phyloP scores from a whole-genome alignment of 2,797 vertebrate genomes.

The Poecilia velifera region DNA sequence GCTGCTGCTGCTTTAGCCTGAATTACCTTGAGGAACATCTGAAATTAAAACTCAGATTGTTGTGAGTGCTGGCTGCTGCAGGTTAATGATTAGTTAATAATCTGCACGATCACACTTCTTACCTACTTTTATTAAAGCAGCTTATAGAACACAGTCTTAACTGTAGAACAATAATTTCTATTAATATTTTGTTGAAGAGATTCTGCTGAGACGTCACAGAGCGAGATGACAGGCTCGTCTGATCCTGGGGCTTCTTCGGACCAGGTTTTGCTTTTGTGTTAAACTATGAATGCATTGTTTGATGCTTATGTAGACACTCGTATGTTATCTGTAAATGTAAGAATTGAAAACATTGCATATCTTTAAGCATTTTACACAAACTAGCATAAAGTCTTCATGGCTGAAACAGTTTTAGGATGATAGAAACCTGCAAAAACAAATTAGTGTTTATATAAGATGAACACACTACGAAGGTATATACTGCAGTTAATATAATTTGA shows the following conservation, averaged over 20 bases:
- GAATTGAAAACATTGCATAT: too few relatives aligned
- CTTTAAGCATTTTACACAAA: too few relatives aligned
- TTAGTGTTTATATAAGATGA: too few relatives aligned
- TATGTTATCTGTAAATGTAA: too few relatives aligned
- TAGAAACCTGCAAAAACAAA: too few relatives aligned
- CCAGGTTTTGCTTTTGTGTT: neutral
- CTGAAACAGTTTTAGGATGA: too few relatives aligned
- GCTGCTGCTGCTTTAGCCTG: too few relatives aligned
- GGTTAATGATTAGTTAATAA: neutral
- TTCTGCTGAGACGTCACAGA: neutral
- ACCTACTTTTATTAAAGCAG: neutral
- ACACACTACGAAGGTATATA: too few relatives aligned
- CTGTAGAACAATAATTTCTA: neutral
- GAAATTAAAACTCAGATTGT: neutral
- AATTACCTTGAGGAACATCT: neutral
- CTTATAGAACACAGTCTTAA: neutral
- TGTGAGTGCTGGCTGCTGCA: neutral
- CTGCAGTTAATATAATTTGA: too few relatives aligned
- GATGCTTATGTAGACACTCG: too few relatives aligned
- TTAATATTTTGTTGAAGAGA: neutral
- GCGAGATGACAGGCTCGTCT: neutral
- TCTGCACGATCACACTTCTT: neutral
- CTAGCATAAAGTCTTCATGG: too few relatives aligned
- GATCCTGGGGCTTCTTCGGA: neutral
- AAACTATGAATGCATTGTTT: neutral